Percentiles rank a stretch among this genome's conserved stretches.
Conservation (phyloP, 2,113 vertebrate genomes). For the Heteronetta atricapilla region DNA sequence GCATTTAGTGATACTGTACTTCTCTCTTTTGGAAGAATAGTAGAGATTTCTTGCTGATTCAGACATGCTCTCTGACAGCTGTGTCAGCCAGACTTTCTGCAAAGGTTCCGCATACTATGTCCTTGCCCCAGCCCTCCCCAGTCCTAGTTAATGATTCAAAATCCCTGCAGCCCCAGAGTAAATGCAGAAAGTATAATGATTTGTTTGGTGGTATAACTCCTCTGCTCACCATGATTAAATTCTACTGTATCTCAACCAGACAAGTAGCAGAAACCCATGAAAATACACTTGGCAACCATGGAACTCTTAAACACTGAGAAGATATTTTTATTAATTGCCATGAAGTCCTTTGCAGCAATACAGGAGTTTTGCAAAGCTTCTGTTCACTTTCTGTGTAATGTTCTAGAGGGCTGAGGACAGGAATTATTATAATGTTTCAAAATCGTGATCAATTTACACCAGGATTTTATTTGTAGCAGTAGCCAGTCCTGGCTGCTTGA, state of each 20-base stretch:
- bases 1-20: not conserved
- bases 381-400: not conserved
- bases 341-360: not conserved
- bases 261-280: not conserved
- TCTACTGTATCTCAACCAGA: not conserved
- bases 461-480: not conserved
- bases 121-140: not conserved
- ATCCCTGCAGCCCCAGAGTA: not conserved
- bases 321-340: not conserved
- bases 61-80: not conserved
- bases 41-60: conserved; percentile 15
- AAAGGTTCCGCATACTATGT: not conserved
- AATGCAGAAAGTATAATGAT: not conserved
- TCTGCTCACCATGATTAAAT: not conserved
- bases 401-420: not conserved
- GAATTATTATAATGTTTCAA: not conserved
- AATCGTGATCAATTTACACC: not conserved
- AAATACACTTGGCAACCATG: not conserved
- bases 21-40: not conserved
- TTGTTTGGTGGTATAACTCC: conserved; percentile 19
- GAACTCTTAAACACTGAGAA: not conserved
- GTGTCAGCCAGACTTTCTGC: conserved; percentile 6
- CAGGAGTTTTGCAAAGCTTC: not conserved
- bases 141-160: conserved; percentile 35
- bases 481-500: not conserved